Conservation (phyloP, 1,140 invertebrate species). For the Ostrea denselamellosa region DNA sequence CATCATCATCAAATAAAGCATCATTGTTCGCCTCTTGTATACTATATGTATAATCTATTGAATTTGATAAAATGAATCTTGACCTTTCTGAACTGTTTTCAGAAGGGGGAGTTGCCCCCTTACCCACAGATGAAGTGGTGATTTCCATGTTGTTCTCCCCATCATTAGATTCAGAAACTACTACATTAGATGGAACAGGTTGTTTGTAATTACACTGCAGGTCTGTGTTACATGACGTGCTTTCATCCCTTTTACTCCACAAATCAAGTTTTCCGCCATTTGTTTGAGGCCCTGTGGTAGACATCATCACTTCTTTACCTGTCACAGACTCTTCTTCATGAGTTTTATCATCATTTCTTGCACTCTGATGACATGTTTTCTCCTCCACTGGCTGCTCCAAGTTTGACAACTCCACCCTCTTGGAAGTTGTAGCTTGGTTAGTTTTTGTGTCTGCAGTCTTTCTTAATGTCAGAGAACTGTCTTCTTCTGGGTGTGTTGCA, state of each 20-base stretch:
- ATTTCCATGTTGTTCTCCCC: not conserved
- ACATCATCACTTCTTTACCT: not conserved
- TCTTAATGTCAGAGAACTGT: not conserved
- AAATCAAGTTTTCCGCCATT: not conserved
- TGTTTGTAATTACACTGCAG: not conserved
- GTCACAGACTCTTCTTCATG: not conserved
- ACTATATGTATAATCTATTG: constrained; percentile 1
- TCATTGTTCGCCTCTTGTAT: not conserved
- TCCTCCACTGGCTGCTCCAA: not conserved
- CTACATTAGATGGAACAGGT: not conserved
- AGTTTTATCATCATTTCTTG: not conserved
- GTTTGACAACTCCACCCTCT: not conserved
- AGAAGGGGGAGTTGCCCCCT: not conserved
- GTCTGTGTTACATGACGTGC: not conserved
- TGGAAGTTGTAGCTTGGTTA: not conserved
- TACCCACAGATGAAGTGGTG: not conserved
- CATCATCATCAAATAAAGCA: not conserved
- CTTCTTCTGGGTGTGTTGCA: not conserved
- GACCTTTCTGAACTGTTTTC: not conserved
- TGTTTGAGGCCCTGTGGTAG: not conserved
- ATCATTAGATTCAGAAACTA: not conserved
- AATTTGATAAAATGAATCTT: constrained; percentile 21
- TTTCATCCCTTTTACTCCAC: not conserved
- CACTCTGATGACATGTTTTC: not conserved
- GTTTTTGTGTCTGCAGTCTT: not conserved